phyloP scores from a whole-genome alignment of 2,113 vertebrate species.

The Falcunculus frontatus region DNA sequence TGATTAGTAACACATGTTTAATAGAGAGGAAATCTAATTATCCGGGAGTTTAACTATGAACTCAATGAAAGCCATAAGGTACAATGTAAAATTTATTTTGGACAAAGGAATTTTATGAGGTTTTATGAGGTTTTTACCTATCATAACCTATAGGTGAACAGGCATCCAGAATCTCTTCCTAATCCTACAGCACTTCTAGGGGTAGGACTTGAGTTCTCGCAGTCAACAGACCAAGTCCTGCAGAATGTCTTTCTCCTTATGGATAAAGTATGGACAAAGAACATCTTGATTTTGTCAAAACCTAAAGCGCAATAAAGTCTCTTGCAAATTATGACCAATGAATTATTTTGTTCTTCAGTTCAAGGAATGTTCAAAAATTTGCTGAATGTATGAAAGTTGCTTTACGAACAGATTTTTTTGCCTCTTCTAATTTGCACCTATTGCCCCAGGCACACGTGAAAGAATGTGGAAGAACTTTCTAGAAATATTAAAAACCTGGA shows the following conservation, averaged over 20 bases:
- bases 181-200: neutral
- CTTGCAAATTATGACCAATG: neutral
- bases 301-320: neutral
- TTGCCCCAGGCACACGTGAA: neutral
- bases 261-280: neutral
- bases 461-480: neutral
- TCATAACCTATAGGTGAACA: neutral
- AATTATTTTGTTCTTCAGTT: neutral
- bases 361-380: neutral
- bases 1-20: constrained; percentile 16
- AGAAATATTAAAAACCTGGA: neutral
- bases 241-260: neutral
- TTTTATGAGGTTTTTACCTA: neutral
- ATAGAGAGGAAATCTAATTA: constrained; percentile 14
- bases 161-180: neutral
- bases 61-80: neutral
- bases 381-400: neutral
- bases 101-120: neutral
- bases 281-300: neutral
- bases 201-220: neutral
- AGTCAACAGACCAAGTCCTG: neutral
- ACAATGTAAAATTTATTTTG: neutral
- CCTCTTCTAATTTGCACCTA: neutral
- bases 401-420: neutral
- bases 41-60: neutral